Evolutionary conservation across 92 coral and sea anemone species (phyloP), one percentile per base, ranked within the genome.

Genomic region (Desmophyllum pertusum): DNA sequence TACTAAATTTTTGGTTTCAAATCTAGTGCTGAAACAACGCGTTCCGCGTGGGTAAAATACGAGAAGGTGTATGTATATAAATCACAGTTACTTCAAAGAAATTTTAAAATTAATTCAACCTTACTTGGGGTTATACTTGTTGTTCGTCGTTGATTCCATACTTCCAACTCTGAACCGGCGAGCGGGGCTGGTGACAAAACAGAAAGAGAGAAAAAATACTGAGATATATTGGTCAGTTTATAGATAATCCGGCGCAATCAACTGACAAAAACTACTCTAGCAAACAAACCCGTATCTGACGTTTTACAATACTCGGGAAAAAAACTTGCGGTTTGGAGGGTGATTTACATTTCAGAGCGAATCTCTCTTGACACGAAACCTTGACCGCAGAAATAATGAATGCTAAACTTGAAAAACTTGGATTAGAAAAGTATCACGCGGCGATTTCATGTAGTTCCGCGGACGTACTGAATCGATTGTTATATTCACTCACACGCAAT

Each of bases 111-210:
- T 43, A 21, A 21, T 57, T 40, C 19, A 45, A 5, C 40, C 85
- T 52, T 81, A 81, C 85, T 70, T 81, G 55, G 85, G 85, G 39
- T 72, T 52, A 45, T 81, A 71, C 25, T 55, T 70, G 65, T 81
- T 71, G 27, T 72, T 72, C 9, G 52, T 17, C n/a, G 85, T 1
- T 10, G 85, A 3, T 0, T 81, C 85, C 85, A 81, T 81, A 2
- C 78, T 81, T 30, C 85, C 85, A 55, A 81, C 85, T 30, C 85
- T 70, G 38, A 81, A 81, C 8, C 85, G 68, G 8, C 85, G 43
- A 5, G 85, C 85, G 3, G 85, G 85, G 43, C 85, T 81, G 85
- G 64, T 29, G 75, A 66, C 48, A 80, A 35, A 80, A 63, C n/a
- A 41, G 27, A 41, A n/a, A 67, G 72, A 43, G 50, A 55, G 33